phyloP scores from a whole-genome alignment of 2,888 invertebrate genomes.

The Cheilosia grossa region DNA sequence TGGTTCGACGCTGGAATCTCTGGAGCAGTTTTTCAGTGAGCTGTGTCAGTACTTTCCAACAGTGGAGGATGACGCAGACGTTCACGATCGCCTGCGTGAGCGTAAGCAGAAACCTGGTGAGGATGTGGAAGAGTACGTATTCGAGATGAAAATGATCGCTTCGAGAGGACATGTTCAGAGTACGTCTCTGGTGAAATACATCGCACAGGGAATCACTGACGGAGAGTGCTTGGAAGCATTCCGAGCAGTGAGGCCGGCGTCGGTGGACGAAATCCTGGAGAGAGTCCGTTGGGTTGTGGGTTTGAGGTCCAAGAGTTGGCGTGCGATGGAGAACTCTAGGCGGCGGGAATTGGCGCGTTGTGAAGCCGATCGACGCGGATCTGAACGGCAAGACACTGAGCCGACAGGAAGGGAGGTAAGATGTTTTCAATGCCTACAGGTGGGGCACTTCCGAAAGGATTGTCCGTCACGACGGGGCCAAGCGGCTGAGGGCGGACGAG shows the following conservation, averaged over 20 bases:
- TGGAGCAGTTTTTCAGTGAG: background rate
- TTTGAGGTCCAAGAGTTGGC: constrained; percentile 2
- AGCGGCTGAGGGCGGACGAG: background rate
- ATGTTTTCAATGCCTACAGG: constrained; percentile 5
- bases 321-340: background rate
- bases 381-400: background rate
- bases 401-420: background rate
- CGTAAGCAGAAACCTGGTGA: background rate
- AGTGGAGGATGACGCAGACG: constrained; percentile 3
- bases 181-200: constrained; percentile 19
- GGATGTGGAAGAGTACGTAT: constrained; percentile 16
- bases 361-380: background rate
- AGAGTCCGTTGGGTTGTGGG: background rate
- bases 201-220: constrained; percentile 8
- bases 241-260: background rate
- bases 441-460: too few species aligned
- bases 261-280: background rate
- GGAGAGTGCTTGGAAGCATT: constrained; percentile 19
- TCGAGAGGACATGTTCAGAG: constrained; percentile 5
- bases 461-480: too few species aligned
- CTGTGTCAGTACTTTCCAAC: constrained; percentile 1
- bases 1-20: background rate
- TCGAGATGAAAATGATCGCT: constrained; percentile 21
- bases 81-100: constrained; percentile 7
- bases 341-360: background rate